Percentiles rank a stretch among this genome's conserved stretches.
Evolutionary conservation across 2,888 invertebrate species (phyloP).

Genomic region (Hypena proboscidalis): DNA sequence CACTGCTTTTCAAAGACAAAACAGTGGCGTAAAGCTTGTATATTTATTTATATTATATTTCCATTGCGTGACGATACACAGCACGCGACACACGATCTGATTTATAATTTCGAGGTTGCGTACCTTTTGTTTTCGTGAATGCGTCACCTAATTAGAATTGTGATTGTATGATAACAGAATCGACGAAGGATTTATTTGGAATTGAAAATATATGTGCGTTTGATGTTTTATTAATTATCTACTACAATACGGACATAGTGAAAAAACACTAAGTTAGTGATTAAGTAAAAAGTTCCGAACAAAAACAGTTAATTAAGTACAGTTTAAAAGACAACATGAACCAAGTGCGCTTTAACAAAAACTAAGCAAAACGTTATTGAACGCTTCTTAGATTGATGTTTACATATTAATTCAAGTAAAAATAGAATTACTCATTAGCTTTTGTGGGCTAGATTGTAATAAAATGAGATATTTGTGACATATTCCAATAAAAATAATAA

Average conservation of each 20-base stretch:
- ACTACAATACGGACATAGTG: too few relatives aligned
- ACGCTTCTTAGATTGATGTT: not conserved
- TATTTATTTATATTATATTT: conserved; percentile 49
- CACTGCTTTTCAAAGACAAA: not conserved
- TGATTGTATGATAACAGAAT: conserved; percentile 46
- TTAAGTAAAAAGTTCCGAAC: too few relatives aligned
- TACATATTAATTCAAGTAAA: not conserved
- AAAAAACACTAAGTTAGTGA: too few relatives aligned
- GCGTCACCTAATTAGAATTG: conserved; percentile 56
- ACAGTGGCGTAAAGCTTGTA: conserved; percentile 22
- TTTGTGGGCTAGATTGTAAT: too few relatives aligned
- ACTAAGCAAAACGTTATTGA: too few relatives aligned
- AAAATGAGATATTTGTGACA: too few relatives aligned
- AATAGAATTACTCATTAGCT: too few relatives aligned
- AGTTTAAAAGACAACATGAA: too few relatives aligned
- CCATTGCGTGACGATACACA: conserved; percentile 66
- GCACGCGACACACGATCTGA: conserved; percentile 68
- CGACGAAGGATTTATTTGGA: conserved; percentile 23
- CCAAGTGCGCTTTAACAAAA: too few relatives aligned
- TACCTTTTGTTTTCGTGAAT: conserved; percentile 52
- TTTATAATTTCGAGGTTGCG: conserved; percentile 60
- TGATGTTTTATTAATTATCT: too few relatives aligned
- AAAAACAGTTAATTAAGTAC: too few relatives aligned
- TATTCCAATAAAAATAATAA: too few relatives aligned
- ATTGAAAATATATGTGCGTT: conserved; percentile 20